Evolutionary conservation across 1,140 invertebrate genomes (phyloP), one percentile per base, ranked within the genome.

Genomic region (Bombyx mandarina): DNA sequence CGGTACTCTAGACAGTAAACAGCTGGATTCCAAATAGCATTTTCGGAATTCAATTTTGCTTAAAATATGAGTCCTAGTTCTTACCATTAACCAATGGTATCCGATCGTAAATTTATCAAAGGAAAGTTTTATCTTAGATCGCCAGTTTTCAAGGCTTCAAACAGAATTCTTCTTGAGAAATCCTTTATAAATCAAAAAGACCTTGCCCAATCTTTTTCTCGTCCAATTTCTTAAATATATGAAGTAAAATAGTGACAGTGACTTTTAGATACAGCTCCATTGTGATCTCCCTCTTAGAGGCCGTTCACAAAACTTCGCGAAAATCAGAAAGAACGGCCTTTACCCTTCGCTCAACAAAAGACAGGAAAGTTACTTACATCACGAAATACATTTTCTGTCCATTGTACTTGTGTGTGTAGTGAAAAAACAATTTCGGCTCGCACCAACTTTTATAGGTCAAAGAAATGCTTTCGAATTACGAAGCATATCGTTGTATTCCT

Each of bases 391-490:
- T 59, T 63, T 49, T 56, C 54, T 47, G 59, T 57, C 45, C 46
- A 56, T 56, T 49, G 52, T 55, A 60, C 59, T 50, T 61, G 43
- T 66, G 58, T 57, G 58, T 56, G 56, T 60, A 60, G 60, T 62
- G 62, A 55, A 67, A 71, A 68, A 71, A 66, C 66, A 68, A 73
- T 73, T 71, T 66, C 63, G 58, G 54, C 64, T 56, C 66, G 62
- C 60, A 65, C 60, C 62, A 63, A 67, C 65, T 69, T 74, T 73
- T 67, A 79, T 77, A 82, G 77, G 78, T 79, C 77, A 73, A 65
- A 70, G 66, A 80, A 83, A 83, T 83, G 77, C 75, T 81, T 75
- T 70, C 64, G 76, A 75, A 78, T 75, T 72, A 79, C 69, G 76
- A 63, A 57, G 69, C 73, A 75, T 82, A 80, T 72, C 65, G 70